phyloP scores from a whole-genome alignment of 2,113 vertebrate genomes.

The Oreochromis tanganicae region DNA sequence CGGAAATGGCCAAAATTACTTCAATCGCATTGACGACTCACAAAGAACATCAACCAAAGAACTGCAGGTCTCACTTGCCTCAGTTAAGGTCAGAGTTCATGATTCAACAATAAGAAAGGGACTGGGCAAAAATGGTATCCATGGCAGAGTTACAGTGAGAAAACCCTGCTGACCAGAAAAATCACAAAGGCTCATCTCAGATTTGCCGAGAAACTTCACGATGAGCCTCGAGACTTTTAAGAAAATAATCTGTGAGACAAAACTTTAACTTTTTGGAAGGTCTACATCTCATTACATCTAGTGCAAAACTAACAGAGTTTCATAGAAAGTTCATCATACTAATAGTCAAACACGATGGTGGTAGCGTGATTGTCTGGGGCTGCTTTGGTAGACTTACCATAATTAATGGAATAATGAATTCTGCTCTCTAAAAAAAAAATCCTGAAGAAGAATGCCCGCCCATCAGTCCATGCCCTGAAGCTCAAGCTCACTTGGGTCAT shows the following conservation, averaged over 20 bases:
- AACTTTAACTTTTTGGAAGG: neutral
- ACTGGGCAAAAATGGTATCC: neutral
- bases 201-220: neutral
- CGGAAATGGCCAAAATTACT: accelerated
- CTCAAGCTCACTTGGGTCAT: neutral
- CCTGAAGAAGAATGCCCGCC: neutral
- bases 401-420: neutral
- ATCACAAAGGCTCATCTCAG: neutral
- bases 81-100: neutral
- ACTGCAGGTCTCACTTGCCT: neutral
- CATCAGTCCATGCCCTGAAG: neutral
- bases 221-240: neutral
- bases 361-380: neutral
- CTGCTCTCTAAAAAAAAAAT: neutral
- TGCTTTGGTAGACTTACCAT: neutral
- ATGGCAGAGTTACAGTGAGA: neutral
- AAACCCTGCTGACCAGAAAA: neutral
- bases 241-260: neutral
- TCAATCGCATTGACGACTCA: accelerated
- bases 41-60: neutral
- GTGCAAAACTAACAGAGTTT: neutral
- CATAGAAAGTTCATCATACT: too few species aligned
- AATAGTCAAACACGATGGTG: too few species aligned
- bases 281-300: neutral
- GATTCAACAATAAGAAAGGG: neutral